phyloP scores from a whole-genome alignment of 2,113 vertebrate genomes.

The Plectropomus leopardus region DNA sequence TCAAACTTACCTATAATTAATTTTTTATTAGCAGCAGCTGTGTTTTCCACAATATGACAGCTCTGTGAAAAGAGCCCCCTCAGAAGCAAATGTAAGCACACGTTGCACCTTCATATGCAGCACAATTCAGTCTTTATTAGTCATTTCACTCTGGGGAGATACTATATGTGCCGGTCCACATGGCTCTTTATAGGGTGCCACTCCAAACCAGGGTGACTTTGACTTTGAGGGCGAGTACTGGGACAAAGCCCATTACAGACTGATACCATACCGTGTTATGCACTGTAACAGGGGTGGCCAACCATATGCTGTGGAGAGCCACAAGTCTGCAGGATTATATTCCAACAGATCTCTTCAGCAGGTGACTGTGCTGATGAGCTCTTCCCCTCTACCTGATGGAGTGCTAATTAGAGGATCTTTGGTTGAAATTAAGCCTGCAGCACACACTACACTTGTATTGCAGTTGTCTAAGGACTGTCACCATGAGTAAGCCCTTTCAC shows the following conservation, averaged over 20 bases:
- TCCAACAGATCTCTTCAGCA: conserved; percentile 51
- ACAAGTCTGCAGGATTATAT: conserved; percentile 42
- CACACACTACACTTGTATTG: conserved; percentile 10
- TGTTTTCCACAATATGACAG: conserved; percentile 15
- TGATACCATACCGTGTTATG: conserved; percentile 29
- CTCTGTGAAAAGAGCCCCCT: background rate
- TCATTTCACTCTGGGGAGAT: background rate
- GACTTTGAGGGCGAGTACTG: conserved; percentile 3
- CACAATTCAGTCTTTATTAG: background rate
- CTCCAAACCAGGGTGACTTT: conserved; percentile 55
- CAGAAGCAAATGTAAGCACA: conserved; percentile 2
- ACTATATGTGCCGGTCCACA: background rate
- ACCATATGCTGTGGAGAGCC: conserved; percentile 39
- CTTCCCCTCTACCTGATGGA: conserved; percentile 40
- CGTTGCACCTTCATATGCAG: background rate
- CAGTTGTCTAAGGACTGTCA: background rate
- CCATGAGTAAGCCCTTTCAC: too few species aligned
- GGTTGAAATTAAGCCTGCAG: conserved; percentile 24
- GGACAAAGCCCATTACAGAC: conserved; percentile 20
- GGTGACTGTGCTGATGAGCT: conserved; percentile 48
- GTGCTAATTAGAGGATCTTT: conserved; percentile 46
- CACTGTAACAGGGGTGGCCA: background rate
- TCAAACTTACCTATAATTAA: conserved; percentile 4
- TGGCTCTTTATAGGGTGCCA: conserved; percentile 1
- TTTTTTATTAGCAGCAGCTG: conserved; percentile 41